These are phyloP conservation scores for Limenitis camilla DNA, from an alignment of 2,888 invertebrate genomes.

Conservation along the genomic window DNA sequence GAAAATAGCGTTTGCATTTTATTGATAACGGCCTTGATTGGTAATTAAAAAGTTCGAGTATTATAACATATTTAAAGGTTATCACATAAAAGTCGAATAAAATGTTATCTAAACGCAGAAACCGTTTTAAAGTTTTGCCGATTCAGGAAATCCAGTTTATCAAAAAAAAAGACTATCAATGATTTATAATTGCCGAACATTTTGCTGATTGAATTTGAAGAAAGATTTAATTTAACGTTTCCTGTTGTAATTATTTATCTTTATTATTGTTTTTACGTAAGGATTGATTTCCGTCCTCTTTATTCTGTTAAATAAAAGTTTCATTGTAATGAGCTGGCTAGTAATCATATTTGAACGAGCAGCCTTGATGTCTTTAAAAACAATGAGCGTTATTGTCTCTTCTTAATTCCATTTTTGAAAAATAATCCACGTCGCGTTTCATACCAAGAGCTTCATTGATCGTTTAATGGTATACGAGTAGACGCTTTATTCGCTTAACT, in stretches of 20 bases:
- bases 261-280: slow-evolving; percentile 8
- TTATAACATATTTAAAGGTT: slow-evolving; percentile 27
- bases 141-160: slow-evolving; percentile 13
- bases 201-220: slow-evolving; percentile 14
- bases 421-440: slow-evolving; percentile 73
- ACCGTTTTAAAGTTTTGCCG: slow-evolving; percentile 11
- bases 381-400: slow-evolving; percentile 74
- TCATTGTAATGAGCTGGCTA: slow-evolving; percentile 53
- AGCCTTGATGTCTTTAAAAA: slow-evolving; percentile 70
- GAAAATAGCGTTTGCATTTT: slow-evolving; percentile 30
- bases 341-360: slow-evolving; percentile 57
- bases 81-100: slow-evolving; percentile 15
- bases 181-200: slow-evolving; percentile 10
- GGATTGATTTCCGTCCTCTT: slow-evolving; percentile 7
- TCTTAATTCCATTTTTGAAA: slow-evolving; percentile 74
- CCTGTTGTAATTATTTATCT: slow-evolving; percentile 9
- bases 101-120: slow-evolving; percentile 8
- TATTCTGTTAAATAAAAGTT: slow-evolving; percentile 37
- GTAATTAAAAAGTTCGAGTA: slow-evolving; percentile 29
- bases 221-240: slow-evolving; percentile 12
- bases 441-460: slow-evolving; percentile 64
- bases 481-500: slow-evolving; percentile 29
- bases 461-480: slow-evolving; percentile 30
- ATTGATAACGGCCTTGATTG: slow-evolving; percentile 29
- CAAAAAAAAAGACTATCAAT: slow-evolving; percentile 12